Base-by-base conservation (phyloP, 2,113 vertebrate species). In the Heterocephalus glaber region DNA sequence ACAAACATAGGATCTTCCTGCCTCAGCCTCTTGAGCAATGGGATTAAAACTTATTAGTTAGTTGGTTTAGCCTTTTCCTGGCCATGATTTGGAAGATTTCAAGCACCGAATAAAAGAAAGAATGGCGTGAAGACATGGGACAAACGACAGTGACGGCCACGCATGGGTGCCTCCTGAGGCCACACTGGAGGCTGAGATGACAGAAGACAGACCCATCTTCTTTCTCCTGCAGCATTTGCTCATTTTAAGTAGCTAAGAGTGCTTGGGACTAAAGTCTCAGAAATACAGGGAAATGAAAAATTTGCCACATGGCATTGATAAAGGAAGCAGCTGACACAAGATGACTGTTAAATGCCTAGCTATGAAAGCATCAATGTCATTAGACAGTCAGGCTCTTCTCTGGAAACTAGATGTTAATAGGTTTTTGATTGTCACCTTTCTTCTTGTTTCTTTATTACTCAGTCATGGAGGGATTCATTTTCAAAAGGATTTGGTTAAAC, bases 401-500 rank as follows among this genome's bases (percentile, higher is more conserved):
- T 72, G 90, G 88, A 92, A 97, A 95, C 94, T 86, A 60, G 85
- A 92, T 95, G 94, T 96, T 97, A 98, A 97, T 95, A 96, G 97
- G 94, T 80, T 97, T 97, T 96, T 97, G 95, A 97, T 96, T 98
- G 97, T 97, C 97, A 97, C 89, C 94, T 96, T 94, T 97, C 97
- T 95, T 93, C 92, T 96, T 76, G 79, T 92, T 95, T 92, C 96
- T 96, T 96, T 90, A 96, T 96, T 92, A 96, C 96, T 96, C 94
- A 80, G 56, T 74, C 87, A 92, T 83, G 49, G 95, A 97, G 88
- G 54, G 95, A 95, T 95, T 96, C 61, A 8, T 86, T 96, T 96
- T 96, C 96, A 95, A 95, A 97, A 97, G 95, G 82, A 96, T 98
- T 98, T 97, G 95, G 97, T 97, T 96, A 92, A 97, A 96, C 95